A percentile compares a stretch with the other conserved stretches of the same genome.
Evolutionary conservation across 1,140 invertebrate genomes (phyloP).

Genomic region (Brachionus paranguensis): DNA sequence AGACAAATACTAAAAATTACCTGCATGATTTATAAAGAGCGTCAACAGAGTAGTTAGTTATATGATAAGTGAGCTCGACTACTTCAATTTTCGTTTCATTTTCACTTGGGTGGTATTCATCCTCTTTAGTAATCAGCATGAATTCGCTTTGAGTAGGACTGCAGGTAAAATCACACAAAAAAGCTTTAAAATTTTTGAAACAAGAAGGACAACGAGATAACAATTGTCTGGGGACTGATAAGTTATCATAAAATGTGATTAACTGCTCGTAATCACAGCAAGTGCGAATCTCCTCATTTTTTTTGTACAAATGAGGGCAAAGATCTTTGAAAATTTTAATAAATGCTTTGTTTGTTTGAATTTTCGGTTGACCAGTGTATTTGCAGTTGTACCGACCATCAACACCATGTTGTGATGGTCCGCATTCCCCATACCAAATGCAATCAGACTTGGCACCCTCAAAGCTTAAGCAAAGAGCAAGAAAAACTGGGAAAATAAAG

Average conservation of each 20-base stretch:
- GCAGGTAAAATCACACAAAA: constrained; percentile 40
- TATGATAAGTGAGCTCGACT: not conserved
- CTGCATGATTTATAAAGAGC: constrained; percentile 36
- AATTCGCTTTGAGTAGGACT: constrained; percentile 2
- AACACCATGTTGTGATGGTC: not conserved
- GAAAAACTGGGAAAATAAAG: not conserved
- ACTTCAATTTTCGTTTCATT: not conserved
- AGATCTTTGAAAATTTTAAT: not conserved
- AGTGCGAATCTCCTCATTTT: not conserved
- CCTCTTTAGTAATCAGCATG: not conserved
- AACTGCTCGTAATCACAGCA: constrained; percentile 34
- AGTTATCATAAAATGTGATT: not conserved
- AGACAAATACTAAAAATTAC: not conserved
- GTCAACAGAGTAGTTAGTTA: not conserved
- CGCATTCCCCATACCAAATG: constrained; percentile 39
- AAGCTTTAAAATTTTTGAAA: constrained; percentile 15
- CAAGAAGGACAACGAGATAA: constrained; percentile 37
- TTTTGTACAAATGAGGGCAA: constrained; percentile 12
- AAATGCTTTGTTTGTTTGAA: not conserved
- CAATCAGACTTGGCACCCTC: not conserved
- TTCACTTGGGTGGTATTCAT: not conserved
- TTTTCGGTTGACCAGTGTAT: constrained; percentile 13
- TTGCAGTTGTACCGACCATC: constrained; percentile 15
- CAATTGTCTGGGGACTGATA: constrained; percentile 6
- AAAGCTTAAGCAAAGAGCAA: not conserved